Base-by-base conservation (phyloP, 2,888 invertebrate species). In the Temnothorax rugatulus region DNA sequence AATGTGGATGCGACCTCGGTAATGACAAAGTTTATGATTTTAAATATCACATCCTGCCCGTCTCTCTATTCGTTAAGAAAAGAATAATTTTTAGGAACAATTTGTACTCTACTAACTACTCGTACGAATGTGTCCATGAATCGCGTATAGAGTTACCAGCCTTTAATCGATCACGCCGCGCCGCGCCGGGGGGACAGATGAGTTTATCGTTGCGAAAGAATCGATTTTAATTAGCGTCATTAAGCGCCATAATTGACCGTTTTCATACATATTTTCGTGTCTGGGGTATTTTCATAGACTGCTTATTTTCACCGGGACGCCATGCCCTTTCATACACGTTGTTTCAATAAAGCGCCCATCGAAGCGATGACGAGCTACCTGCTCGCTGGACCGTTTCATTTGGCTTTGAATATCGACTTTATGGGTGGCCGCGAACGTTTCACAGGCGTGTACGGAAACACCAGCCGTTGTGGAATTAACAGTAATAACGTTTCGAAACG, bases 371-470 rank as follows among this genome's bases (percentile, higher is more conserved):
- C 41, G 38, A 77, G 52, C 21, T 76, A 59, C 63, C 75, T 63
- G 50, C 38, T 63, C 25, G 15, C n/a, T 77, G 68, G 41, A 77
- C 68, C 68, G 41, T 77, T 77, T 77, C 54, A 68, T 77, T 77
- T 77, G 29, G 52, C 68, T 77, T 68, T 68, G 77, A 77, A 68
- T 68, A 68, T 77, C 68, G 77, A 77, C 77, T 77, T 54, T 68
- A 77, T 68, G 29, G 68, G 9, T 77, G 54, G 25, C 29, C 29
- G 77, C 41, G 29, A 77, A 54, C 41, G 54, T 77, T 77, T 68
- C 54, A 54, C 52, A 77, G 38, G 29, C 54, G 29, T 68, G 25
- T 38, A 41, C 38, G n/a, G 77, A 77, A 66, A 77, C 25, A 54
- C 41, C 52, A 77, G 38, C 5, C 52, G 18, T 52, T 66, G 47